Evolutionary conservation across 2,113 vertebrate species (phyloP).

Genomic region (Loxodonta africana): DNA sequence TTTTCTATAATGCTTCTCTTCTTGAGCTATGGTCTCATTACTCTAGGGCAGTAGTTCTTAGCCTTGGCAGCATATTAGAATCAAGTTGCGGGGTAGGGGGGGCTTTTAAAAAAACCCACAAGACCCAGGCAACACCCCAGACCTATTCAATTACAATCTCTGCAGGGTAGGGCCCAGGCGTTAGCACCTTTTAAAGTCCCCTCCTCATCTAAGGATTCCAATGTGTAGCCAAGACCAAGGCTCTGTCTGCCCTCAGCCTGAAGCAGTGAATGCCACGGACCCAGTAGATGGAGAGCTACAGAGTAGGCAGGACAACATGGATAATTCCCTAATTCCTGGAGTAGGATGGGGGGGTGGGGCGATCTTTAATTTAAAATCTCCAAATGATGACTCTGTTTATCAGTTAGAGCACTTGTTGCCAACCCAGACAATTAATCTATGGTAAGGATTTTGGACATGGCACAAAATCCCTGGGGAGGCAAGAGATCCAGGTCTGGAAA

Average conservation of each 20-base stretch:
- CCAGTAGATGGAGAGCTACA: not conserved
- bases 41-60: not conserved
- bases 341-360: not conserved
- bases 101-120: not conserved
- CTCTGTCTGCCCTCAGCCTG: not conserved
- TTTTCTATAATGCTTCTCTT: not conserved
- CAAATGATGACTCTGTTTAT: not conserved
- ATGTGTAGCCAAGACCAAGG: not conserved
- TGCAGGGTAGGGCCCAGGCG: not conserved
- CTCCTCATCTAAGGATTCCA: not conserved
- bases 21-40: not conserved
- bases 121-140: not conserved
- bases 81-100: not conserved
- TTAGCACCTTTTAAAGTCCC: not conserved
- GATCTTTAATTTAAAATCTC: not conserved
- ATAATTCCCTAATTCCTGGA: not conserved
- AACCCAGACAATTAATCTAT: not conserved
- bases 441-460: not conserved
- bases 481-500: not conserved
- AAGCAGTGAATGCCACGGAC: not conserved
- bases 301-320: not conserved
- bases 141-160: not conserved
- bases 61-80: not conserved
- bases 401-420: not conserved
- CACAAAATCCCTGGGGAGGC: not conserved